Base-by-base conservation (phyloP, 2,888 invertebrate species). In the Torymus auratus region DNA sequence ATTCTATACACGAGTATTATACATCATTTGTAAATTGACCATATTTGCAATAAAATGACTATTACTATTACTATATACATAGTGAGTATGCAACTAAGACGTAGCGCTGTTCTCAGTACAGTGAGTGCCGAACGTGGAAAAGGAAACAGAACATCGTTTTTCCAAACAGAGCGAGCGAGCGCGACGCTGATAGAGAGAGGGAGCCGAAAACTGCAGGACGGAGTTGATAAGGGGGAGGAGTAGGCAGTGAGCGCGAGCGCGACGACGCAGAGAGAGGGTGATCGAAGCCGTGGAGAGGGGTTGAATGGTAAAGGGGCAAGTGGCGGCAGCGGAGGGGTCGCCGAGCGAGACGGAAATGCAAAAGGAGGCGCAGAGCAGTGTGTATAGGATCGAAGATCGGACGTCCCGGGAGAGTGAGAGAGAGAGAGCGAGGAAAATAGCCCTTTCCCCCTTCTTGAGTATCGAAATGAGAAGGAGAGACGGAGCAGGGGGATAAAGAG, bases 391-490 rank as follows among this genome's bases (percentile, higher is more conserved):
- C 55, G 56, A 61, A 71, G 50, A 71, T 60, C 60, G 58, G 17
- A 53, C 52, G 13, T 56, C 53, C 81, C 62, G 3, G 55, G 81
- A 69, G 69, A 73, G 68, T 56, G 68, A 61, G 62, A 60, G 50
- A 65, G 28, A 52, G 81, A 69, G 69, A 73, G 68, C 50, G 64
- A 80, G 65, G 69, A 50, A 65, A 65, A 69, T 67, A 68, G 67
- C 5, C 17, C 7, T 14, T 4, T 14, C 1, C 28, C 10, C 28
- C 41, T 3, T 14, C 50, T 20, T n/a, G 64, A 15, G 75, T 15
- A 72, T 64, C 50, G 60, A 68, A 41, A 58, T 17, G 17, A 14
- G 23, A 55, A 28, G 11, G 58, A 12, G 2, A 12, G 0, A 15
- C n/a, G 17, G 15, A n/a, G 14, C 10, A 17, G 65, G n/a, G 7